Evolutionary conservation across 2,888 invertebrate genomes (phyloP).

Genomic region (Physocephala rufipes): DNA sequence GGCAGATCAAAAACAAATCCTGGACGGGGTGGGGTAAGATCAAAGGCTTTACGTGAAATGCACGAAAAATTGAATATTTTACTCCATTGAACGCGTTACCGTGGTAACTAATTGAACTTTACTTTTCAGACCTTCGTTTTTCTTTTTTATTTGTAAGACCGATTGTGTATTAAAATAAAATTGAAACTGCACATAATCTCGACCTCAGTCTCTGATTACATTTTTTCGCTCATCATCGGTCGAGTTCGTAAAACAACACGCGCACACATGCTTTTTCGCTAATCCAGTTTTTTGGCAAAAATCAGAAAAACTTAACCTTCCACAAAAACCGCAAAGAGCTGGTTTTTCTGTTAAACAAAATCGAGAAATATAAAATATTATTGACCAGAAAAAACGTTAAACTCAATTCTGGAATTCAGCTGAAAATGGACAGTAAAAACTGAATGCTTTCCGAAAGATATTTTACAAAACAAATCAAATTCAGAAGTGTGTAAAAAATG

Average conservation of each 20-base stretch:
- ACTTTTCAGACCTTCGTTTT: background rate
- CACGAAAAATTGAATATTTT: background rate
- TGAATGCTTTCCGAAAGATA: background rate
- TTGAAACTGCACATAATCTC: no score
- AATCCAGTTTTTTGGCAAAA: background rate
- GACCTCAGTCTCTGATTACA: background rate
- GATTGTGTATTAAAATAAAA: no score
- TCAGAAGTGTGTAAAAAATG: background rate
- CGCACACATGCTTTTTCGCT: no score
- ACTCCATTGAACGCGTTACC: background rate
- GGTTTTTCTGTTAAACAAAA: background rate
- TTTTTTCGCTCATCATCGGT: background rate
- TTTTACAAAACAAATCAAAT: constrained; percentile 1
- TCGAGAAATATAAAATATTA: background rate
- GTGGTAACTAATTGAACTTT: background rate
- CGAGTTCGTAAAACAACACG: no score
- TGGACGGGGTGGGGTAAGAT: no score
- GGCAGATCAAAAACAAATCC: no score
- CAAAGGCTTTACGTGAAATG: background rate
- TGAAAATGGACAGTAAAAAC: background rate
- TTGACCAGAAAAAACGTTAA: background rate
- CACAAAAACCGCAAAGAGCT: constrained; percentile 1
- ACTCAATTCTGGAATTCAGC: background rate
- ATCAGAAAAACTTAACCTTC: background rate
- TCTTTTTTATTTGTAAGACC: no score